Conservation (phyloP, 2,888 invertebrate genomes). For the Neoitamus cyanurus region DNA sequence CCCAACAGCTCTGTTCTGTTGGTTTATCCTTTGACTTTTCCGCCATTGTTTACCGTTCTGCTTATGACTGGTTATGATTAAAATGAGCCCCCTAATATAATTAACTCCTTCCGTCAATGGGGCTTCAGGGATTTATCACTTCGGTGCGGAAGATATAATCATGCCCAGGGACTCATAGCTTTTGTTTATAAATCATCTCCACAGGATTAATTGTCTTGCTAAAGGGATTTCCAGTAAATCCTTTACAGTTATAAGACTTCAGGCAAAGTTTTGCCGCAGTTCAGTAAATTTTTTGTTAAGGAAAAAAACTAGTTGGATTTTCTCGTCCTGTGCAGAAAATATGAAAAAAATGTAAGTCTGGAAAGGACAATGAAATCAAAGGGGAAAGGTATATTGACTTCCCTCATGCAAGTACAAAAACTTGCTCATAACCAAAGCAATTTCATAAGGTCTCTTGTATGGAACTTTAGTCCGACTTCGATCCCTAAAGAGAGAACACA, state of each 20-base stretch:
- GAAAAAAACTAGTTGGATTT: not conserved
- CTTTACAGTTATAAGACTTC: not conserved
- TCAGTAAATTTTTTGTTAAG: not conserved
- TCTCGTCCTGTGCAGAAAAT: not conserved
- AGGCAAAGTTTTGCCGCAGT: not conserved
- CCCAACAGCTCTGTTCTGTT: not conserved
- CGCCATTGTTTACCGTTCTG: not conserved
- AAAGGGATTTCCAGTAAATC: not conserved
- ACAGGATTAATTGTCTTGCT: not conserved
- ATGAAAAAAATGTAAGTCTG: not conserved
- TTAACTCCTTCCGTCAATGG: slow-evolving; percentile 5
- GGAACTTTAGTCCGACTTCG: not conserved
- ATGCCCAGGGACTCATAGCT: not conserved
- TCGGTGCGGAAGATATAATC: not conserved
- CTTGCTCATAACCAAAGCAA: not conserved
- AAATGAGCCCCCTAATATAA: not conserved
- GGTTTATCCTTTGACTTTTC: not conserved
- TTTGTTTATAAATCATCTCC: not conserved
- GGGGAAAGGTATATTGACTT: not conserved
- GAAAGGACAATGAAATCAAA: not conserved
- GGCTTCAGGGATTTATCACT: slow-evolving; percentile 5
- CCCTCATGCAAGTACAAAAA: not conserved
- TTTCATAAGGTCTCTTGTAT: not conserved
- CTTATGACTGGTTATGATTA: not conserved
- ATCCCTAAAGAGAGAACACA: too few relatives aligned